These are phyloP conservation scores for Drosophila birchii DNA, from an alignment of 2,888 invertebrate species.

Conservation along the genomic window DNA sequence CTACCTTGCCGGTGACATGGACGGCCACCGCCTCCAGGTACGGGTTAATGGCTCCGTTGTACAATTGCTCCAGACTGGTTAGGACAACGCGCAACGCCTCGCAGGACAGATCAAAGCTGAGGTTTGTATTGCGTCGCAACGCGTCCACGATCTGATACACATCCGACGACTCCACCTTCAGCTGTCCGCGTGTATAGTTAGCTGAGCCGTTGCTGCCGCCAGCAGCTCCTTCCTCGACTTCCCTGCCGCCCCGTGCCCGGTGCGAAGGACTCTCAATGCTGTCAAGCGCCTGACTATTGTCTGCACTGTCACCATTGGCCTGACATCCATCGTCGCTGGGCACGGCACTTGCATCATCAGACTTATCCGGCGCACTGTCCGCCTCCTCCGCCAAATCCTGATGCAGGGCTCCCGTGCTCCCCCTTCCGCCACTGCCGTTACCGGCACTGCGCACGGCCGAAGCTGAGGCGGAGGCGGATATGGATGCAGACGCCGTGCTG, in stretches of 20 bases:
- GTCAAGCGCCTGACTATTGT: slow-evolving; percentile 82
- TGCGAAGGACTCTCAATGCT: slow-evolving; percentile 81
- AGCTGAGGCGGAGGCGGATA: slow-evolving; percentile 26
- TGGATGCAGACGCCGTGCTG: slow-evolving; percentile 32
- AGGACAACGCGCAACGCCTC: slow-evolving; percentile 93
- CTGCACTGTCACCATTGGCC: slow-evolving; percentile 62
- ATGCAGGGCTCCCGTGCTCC: slow-evolving; percentile 38
- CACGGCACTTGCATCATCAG: slow-evolving; percentile 71
- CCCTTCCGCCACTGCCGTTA: slow-evolving; percentile 34
- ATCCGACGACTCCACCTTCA: slow-evolving; percentile 83
- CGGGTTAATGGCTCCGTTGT: slow-evolving; percentile 87
- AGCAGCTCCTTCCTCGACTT: slow-evolving; percentile 26
- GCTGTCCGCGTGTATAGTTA: slow-evolving; percentile 52
- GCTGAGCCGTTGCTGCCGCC: slow-evolving; percentile 3
- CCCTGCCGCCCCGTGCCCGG: slow-evolving; percentile 41
- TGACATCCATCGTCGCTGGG: slow-evolving; percentile 62
- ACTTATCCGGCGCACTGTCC: slow-evolving; percentile 70
- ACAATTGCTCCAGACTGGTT: slow-evolving; percentile 85
- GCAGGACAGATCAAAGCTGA: slow-evolving; percentile 94
- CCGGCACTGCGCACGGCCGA: slow-evolving; percentile 30
- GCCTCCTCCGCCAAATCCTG: slow-evolving; percentile 57
- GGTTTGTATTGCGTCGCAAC: slow-evolving; percentile 92
- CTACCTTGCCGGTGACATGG: slow-evolving; percentile 87
- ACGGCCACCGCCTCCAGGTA: slow-evolving; percentile 87
- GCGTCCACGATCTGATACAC: slow-evolving; percentile 92